Evolutionary conservation across 2,888 invertebrate species (phyloP).

Genomic region (Nomada ruficornis): DNA sequence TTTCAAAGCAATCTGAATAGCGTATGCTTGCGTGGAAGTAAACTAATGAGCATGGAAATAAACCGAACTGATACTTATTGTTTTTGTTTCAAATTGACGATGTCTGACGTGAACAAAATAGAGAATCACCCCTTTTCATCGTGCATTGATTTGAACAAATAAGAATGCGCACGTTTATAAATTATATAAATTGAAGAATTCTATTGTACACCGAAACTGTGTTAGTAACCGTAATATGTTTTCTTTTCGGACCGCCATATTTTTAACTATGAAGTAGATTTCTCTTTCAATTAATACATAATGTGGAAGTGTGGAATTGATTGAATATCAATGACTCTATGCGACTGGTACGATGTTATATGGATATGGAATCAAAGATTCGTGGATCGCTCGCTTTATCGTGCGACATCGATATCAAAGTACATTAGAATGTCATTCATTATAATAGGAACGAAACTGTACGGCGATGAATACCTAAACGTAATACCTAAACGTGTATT

Average conservation of each 20-base stretch:
- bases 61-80: no score
- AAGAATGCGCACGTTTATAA: no score
- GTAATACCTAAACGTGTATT: slow-evolving; percentile 38
- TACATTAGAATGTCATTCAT: slow-evolving; percentile 32
- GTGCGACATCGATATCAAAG: not conserved
- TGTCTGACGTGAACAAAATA: no score
- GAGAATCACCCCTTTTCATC: no score
- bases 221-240: no score
- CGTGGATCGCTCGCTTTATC: not conserved
- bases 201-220: no score
- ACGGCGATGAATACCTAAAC: slow-evolving; percentile 26
- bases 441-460: slow-evolving; percentile 45
- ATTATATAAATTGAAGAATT: no score
- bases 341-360: slow-evolving; percentile 5
- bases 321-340: not conserved
- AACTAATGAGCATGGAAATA: no score
- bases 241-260: not conserved
- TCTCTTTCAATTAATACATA: slow-evolving; percentile 2
- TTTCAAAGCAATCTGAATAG: no score
- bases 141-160: no score
- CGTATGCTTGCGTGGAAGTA: no score
- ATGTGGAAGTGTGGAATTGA: not conserved
- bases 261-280: slow-evolving; percentile 4
- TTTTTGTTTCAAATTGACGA: no score
- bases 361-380: slow-evolving; percentile 11